These are phyloP conservation scores for Macrotis lagotis DNA, from an alignment of 2,113 vertebrate genomes.

Conservation along the genomic window DNA sequence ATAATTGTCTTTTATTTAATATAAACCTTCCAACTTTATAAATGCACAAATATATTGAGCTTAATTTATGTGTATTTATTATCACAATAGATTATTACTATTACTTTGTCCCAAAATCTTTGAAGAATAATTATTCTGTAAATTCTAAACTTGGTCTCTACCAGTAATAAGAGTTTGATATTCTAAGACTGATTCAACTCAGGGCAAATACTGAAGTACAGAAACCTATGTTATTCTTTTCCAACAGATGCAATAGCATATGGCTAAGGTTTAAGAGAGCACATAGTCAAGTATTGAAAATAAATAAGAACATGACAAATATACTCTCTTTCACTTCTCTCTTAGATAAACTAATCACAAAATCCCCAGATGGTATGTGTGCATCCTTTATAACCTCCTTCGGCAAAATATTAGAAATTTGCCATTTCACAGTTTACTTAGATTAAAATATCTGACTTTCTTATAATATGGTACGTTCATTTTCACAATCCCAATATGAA, in stretches of 20 bases:
- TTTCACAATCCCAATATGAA: not conserved
- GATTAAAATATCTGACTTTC: slow-evolving; percentile 55
- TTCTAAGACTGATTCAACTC: slow-evolving; percentile 71
- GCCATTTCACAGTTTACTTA: slow-evolving; percentile 30
- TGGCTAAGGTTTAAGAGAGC: slow-evolving; percentile 77
- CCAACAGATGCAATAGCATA: slow-evolving; percentile 78
- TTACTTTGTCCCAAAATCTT: slow-evolving; percentile 11
- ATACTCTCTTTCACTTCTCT: slow-evolving; percentile 53
- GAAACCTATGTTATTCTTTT: slow-evolving; percentile 54
- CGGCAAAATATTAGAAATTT: slow-evolving; percentile 61
- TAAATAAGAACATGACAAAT: slow-evolving; percentile 78
- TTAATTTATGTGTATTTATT: not conserved
- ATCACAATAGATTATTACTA: not conserved
- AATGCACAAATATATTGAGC: not conserved
- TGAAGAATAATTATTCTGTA: not conserved
- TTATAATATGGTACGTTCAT: slow-evolving; percentile 48
- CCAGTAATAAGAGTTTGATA: not conserved
- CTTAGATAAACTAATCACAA: slow-evolving; percentile 72
- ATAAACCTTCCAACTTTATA: slow-evolving; percentile 17
- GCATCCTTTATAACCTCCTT: slow-evolving; percentile 52
- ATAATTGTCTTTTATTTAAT: slow-evolving; percentile 7
- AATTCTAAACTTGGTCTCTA: slow-evolving; percentile 55
- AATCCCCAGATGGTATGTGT: slow-evolving; percentile 68
- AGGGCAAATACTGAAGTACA: slow-evolving; percentile 64
- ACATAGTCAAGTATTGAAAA: slow-evolving; percentile 73